Base-by-base conservation (phyloP, 2,113 vertebrate genomes). In the Lagopus leucura region DNA sequence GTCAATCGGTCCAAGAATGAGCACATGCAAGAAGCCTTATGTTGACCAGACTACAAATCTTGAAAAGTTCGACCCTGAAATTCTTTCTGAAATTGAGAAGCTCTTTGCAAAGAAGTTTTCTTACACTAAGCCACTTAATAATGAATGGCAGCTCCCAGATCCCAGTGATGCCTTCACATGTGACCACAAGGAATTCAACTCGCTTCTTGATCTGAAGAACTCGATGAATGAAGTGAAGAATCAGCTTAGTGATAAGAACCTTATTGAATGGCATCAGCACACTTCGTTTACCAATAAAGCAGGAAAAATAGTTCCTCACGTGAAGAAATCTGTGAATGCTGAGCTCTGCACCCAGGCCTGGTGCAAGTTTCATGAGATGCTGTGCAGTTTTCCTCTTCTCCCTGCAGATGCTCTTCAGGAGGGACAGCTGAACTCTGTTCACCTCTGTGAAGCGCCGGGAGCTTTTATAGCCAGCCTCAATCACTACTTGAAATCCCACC, bases 271-370 rank as follows among this genome's bases (percentile, higher is more conserved):
- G 99, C 99, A 99, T 84, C 97, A 97, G 74, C 99, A 99, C 97
- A 99, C 99, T 15, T 98, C 98, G 2, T 98, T 98, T 91, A 99
- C 99, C 79, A 99, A 99, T 86, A 98, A 98, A 81, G 99, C 99
- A 0, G 99, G 99, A 10, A 99, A 98, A 72, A 98, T 99, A 61
- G 98, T 99, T 10, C 72, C 97, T 9, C 96, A 98, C 0, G 97
- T 99, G 16, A 98, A 98, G n/a, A 98, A 97, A 34, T 95, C 93
- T 4, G 89, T 98, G 85, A 99, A 99, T 6, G 98, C 99, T 1
- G 99, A 99, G 94, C 98, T 99, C 52, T 99, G 99, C 89, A 99
- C 99, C 30, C 99, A 99, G 92, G 99, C 98, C 0, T 99, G 99
- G 99, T 99, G 99, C 92, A 99, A 99, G 89, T 99, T 99, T 91